These are phyloP conservation scores for Stenolophus ochropezus DNA, from an alignment of 2,888 invertebrate species.

Conservation along the genomic window DNA sequence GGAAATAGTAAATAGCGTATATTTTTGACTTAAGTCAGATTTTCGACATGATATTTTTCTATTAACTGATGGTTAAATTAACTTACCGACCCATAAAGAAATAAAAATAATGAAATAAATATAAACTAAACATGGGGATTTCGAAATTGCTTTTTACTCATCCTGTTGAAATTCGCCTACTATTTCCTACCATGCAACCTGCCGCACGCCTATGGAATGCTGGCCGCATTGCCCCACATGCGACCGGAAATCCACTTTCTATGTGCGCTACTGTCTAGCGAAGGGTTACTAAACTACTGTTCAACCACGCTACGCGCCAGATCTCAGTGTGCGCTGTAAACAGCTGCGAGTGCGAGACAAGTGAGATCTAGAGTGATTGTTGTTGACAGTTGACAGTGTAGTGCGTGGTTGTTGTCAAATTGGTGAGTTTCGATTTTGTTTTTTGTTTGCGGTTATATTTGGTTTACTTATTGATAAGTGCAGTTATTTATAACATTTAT, in stretches of 20 bases:
- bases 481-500: no score
- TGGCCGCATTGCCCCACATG: not conserved
- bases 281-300: not conserved
- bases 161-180: no score
- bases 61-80: no score
- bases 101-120: no score
- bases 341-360: constrained; percentile 37
- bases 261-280: not conserved
- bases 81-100: no score
- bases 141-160: no score
- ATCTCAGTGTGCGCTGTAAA: not conserved
- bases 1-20: no score
- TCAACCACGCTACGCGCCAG: not conserved
- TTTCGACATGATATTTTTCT: no score
- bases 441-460: no score
- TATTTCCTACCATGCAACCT: not conserved
- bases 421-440: not conserved
- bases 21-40: no score
- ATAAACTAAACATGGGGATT: no score
- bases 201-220: not conserved
- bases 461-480: no score
- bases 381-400: not conserved
- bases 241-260: constrained; percentile 15
- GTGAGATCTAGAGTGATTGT: not conserved
- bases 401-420: not conserved